A percentile compares a stretch with the other conserved stretches of the same genome.
Evolutionary conservation across 2,113 vertebrate species (phyloP).

Genomic region (Asarcornis scutulata): DNA sequence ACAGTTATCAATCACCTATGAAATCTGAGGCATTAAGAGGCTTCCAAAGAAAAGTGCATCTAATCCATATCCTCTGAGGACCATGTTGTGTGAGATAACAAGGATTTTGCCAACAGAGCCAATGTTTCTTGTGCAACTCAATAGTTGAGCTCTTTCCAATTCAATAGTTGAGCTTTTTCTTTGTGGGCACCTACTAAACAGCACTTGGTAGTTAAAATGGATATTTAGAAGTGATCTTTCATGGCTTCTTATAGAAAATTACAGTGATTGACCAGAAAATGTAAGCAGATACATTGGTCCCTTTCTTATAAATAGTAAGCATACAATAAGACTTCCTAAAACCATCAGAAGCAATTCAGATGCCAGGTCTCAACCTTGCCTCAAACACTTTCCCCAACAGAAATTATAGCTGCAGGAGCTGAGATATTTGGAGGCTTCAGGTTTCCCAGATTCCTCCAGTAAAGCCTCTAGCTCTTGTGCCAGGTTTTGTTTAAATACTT

Average conservation of each 20-base stretch:
- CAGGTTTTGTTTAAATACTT: conserved; percentile 34
- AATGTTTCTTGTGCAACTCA: neutral
- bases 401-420: neutral
- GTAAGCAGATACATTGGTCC: neutral
- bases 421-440: neutral
- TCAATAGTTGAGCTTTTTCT: neutral
- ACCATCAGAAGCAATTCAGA: neutral
- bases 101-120: neutral
- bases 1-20: neutral
- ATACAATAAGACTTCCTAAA: neutral
- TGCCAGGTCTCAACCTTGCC: neutral
- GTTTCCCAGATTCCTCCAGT: neutral
- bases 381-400: neutral
- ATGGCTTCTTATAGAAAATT: neutral
- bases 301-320: neutral
- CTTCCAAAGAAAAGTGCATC: neutral
- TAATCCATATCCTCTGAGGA: neutral
- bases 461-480: neutral
- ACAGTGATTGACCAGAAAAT: neutral
- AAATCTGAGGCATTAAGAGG: neutral
- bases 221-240: neutral
- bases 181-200: neutral
- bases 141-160: neutral
- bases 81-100: neutral
- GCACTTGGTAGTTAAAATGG: neutral